Percentiles rank a stretch among this genome's conserved stretches.
These are phyloP conservation scores for Sebastes goodei DNA, from an alignment of 2,797 vertebrate genomes.

Conservation along the genomic window DNA sequence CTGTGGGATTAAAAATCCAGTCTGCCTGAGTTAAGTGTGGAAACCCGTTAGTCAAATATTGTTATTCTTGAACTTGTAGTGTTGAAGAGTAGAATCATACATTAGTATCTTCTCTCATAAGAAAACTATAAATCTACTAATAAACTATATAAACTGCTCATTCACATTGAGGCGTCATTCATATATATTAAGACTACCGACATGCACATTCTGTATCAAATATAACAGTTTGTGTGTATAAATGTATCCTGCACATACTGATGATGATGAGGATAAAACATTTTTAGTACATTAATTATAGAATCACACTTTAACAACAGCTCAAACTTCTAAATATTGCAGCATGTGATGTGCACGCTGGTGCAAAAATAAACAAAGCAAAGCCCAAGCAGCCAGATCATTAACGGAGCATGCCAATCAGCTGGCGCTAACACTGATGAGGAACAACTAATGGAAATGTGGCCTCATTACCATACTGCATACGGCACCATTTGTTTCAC, in stretches of 20 bases:
- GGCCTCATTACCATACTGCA: slow-evolving; percentile 39
- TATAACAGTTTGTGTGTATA: background rate
- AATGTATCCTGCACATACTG: slow-evolving; percentile 13
- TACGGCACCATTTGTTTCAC: slow-evolving; percentile 33
- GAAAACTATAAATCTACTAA: background rate
- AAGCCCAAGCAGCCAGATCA: slow-evolving; percentile 52
- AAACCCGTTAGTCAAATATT: background rate
- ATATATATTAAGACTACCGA: background rate
- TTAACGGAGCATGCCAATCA: slow-evolving; percentile 51
- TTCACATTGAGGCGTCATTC: background rate
- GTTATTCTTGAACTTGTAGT: background rate
- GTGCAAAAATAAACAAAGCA: slow-evolving; percentile 44
- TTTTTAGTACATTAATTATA: background rate
- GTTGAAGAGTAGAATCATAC: background rate
- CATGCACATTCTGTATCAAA: slow-evolving; percentile 1
- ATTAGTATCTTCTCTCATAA: background rate
- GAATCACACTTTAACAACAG: slow-evolving; percentile 1
- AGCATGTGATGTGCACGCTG: slow-evolving; percentile 18
- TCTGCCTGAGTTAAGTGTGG: background rate
- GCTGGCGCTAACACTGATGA: slow-evolving; percentile 44
- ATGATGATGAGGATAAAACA: slow-evolving; percentile 15
- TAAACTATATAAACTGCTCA: background rate
- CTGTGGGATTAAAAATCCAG: background rate
- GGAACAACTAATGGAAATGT: slow-evolving; percentile 46
- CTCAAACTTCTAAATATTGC: slow-evolving; percentile 18